Evolutionary conservation across 2,113 vertebrate species (phyloP).

Genomic region (Chaetura pelagica): DNA sequence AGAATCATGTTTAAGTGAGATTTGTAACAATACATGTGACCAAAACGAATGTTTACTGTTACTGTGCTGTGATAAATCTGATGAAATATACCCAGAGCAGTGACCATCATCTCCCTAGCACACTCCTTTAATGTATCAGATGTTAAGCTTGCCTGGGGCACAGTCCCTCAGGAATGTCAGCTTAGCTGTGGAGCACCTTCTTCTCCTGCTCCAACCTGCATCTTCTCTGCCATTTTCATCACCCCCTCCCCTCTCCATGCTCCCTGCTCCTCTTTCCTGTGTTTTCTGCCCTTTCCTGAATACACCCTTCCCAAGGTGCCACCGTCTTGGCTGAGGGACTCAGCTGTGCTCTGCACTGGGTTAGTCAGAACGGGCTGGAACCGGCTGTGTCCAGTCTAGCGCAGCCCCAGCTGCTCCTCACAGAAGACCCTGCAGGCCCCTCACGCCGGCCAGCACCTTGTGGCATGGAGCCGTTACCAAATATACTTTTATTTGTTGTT

Average conservation of each 20-base stretch:
- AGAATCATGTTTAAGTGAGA: constrained; percentile 1
- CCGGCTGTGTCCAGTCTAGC: neutral
- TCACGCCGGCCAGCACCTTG: rapidly evolving
- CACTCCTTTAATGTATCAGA: neutral
- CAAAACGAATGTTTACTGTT: neutral
- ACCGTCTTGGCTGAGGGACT: rapidly evolving
- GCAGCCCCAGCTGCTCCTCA: neutral
- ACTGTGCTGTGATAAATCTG: neutral
- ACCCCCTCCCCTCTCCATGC: neutral
- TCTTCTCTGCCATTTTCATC: neutral
- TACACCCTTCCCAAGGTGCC: rapidly evolving
- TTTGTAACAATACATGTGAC: neutral
- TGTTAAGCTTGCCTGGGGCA: neutral
- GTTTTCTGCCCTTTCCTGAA: neutral
- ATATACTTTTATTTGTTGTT: neutral
- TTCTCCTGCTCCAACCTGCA: neutral
- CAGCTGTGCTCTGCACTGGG: rapidly evolving
- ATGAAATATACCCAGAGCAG: neutral
- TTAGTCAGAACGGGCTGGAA: rapidly evolving
- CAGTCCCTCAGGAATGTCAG: neutral
- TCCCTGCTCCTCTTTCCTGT: neutral
- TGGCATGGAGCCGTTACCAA: rapidly evolving
- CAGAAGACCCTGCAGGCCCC: rapidly evolving
- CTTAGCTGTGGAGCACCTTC: neutral
- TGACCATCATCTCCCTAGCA: neutral